Base-by-base conservation (phyloP, 2,113 vertebrate genomes). In the Actenoides hombroni region DNA sequence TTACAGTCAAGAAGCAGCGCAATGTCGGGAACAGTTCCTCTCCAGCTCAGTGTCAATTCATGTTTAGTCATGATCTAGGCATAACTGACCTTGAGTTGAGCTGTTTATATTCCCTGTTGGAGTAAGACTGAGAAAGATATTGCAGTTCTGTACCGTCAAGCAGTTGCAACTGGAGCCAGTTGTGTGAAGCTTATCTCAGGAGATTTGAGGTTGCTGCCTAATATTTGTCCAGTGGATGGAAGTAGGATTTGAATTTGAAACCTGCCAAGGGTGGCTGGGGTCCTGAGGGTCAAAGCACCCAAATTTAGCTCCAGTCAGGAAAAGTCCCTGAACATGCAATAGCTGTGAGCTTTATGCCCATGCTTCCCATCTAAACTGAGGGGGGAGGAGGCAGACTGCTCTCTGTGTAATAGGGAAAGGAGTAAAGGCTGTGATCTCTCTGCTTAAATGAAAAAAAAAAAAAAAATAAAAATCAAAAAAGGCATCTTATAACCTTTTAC, bases 141-240 rank as follows among this genome's bases (percentile, higher is more conserved):
- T 56, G n/a, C 42, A 64, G 70, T 91, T 89, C 61, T 89, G 9
- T 53, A 91, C 24, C 53, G 64, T 19, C 0, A 9, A 44, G 67
- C 77, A 44, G 26, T 48, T 92, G 44, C 69, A 84, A 70, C 70
- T 65, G 64, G 37, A 88, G 29, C 57, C 42, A 37, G 44, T 82
- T 87, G 40, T 26, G 31, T 93, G 88, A 57, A 57, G 46, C 39
- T 86, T 68, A 29, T 29, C 40, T 77, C 93, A 39, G 70, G 57
- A 82, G 25, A 25, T 88, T 89, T 90, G 84, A 88, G 65, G 54
- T 88, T 87, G 49, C 64, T 93, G 74, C 56, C 40, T 60, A 65
- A 16, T 59, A 48, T 51, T 92, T 94, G 67, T 28, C 77, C 40
- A 48, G 56, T 39, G 42, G 37, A 81, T 61, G 84, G 83, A 96